A percentile compares a stretch with the other conserved stretches of the same genome.
Evolutionary conservation across 2,113 vertebrate species (phyloP).

Genomic region (Xyliphius kryptos): DNA sequence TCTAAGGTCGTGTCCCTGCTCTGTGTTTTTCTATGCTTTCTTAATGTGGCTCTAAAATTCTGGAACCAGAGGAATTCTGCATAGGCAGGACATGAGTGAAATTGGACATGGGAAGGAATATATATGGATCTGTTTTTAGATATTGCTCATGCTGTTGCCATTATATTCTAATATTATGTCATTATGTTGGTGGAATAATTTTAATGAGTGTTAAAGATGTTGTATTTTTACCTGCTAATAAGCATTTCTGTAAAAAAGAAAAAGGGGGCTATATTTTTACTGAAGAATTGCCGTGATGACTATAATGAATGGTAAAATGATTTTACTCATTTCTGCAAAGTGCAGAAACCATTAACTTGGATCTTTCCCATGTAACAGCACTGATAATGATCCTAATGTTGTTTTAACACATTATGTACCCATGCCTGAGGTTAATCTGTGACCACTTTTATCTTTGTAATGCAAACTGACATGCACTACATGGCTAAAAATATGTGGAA

Average conservation of each 20-base stretch:
- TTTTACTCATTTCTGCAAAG: constrained; percentile 1
- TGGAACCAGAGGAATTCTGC: constrained; percentile 7
- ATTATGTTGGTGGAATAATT: too few species aligned
- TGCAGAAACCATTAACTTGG: not conserved
- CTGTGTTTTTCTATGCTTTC: constrained; percentile 17
- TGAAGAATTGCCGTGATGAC: too few species aligned
- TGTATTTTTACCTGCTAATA: constrained; percentile 33
- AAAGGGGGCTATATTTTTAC: too few species aligned
- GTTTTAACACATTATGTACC: not conserved
- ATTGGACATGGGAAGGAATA: constrained; percentile 16
- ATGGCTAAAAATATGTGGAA: not conserved
- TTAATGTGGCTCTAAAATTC: constrained; percentile 1
- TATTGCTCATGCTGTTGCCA: constrained; percentile 19
- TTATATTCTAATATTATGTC: constrained; percentile 29
- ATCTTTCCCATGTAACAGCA: not conserved
- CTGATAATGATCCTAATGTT: not conserved
- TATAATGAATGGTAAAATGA: too few species aligned
- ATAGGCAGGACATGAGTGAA: constrained; percentile 1
- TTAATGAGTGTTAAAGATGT: not conserved
- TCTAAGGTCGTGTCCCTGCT: constrained; percentile 6
- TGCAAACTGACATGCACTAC: not conserved
- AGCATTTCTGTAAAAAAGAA: too few species aligned
- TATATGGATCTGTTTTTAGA: constrained; percentile 30
- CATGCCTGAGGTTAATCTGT: not conserved
- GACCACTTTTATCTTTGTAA: not conserved